phyloP scores from a whole-genome alignment of 1,140 invertebrate species.

The Mya arenaria region DNA sequence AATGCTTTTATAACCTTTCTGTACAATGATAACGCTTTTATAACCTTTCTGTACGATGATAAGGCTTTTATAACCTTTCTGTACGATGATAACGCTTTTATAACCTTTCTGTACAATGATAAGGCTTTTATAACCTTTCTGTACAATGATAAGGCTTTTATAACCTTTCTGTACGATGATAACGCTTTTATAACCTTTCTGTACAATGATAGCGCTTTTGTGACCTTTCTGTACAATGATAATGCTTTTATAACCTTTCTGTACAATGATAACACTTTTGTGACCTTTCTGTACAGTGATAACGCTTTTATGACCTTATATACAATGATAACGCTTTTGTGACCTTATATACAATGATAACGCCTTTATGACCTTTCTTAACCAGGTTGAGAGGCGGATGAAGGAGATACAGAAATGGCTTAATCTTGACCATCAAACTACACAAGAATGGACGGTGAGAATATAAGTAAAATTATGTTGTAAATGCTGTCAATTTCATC shows the following conservation, averaged over 20 bases:
- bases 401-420: slow-evolving; percentile 79
- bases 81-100: no score
- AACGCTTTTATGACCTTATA: not conserved
- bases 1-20: no score
- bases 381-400: slow-evolving; percentile 73
- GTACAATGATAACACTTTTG: not conserved
- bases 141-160: no score
- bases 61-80: no score
- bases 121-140: no score
- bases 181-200: not conserved
- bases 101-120: no score
- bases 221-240: not conserved
- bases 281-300: not conserved
- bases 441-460: slow-evolving; percentile 70
- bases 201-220: not conserved
- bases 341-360: not conserved
- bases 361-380: slow-evolving; percentile 23
- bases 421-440: slow-evolving; percentile 68
- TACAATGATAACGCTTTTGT: not conserved
- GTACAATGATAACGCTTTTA: no score
- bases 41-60: no score
- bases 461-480: not conserved
- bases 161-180: no score
- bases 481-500: slow-evolving; percentile 34
- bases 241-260: not conserved